Percentiles rank a stretch among this genome's conserved stretches.
phyloP scores from a whole-genome alignment of 2,888 invertebrate species.

The Lasioglossum oenotherae region DNA sequence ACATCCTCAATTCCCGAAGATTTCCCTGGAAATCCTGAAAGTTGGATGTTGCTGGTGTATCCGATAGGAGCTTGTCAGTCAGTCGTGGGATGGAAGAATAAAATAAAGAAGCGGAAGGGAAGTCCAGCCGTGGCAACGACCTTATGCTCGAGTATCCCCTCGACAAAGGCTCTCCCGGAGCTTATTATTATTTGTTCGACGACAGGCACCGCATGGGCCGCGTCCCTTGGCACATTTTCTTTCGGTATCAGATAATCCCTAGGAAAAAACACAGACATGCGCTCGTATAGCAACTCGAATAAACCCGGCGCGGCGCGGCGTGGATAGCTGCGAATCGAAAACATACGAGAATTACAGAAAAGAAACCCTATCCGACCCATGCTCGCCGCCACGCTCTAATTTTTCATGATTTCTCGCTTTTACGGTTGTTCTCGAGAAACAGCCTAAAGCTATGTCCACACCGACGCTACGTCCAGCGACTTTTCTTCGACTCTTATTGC shows the following conservation, averaged over 20 bases:
- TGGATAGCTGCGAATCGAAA: constrained; percentile 29
- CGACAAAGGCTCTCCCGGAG: constrained; percentile 64
- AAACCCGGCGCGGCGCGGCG: background rate
- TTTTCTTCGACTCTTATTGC: too few relatives aligned
- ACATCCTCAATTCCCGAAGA: background rate
- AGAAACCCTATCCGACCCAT: constrained; percentile 14
- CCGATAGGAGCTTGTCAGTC: background rate
- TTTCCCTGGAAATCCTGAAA: background rate
- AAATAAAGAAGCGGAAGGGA: background rate
- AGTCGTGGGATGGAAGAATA: background rate
- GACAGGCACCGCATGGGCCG: constrained; percentile 62
- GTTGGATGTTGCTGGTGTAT: background rate
- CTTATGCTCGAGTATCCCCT: constrained; percentile 44
- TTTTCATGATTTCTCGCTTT: constrained; percentile 1
- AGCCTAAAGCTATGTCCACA: background rate
- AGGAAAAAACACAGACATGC: constrained; percentile 27
- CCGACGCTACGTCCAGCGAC: background rate
- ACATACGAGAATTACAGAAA: constrained; percentile 45
- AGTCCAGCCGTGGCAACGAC: constrained; percentile 32
- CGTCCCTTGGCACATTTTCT: constrained; percentile 70
- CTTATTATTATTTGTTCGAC: constrained; percentile 77
- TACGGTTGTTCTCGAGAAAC: background rate
- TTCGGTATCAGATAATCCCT: constrained; percentile 79
- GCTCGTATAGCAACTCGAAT: background rate
- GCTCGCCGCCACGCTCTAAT: background rate